These are phyloP conservation scores for Megatriorchis doriae DNA, from an alignment of 2,113 vertebrate species.

Conservation along the genomic window DNA sequence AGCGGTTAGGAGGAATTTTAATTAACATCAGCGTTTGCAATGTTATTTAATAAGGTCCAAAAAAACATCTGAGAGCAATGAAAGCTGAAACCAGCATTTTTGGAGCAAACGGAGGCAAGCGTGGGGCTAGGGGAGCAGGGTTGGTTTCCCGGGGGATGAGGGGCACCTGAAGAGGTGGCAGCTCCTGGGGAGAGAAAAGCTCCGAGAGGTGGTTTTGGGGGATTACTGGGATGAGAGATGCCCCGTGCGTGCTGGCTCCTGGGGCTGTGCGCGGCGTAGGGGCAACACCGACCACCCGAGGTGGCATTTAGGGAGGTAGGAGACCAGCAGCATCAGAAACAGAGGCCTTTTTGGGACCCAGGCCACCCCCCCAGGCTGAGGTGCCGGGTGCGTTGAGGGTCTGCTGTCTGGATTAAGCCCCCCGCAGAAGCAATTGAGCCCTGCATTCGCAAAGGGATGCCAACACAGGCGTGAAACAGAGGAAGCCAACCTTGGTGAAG, in stretches of 20 bases:
- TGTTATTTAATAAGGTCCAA: constrained; percentile 16
- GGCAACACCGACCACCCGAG: neutral
- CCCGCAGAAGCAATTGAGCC: neutral
- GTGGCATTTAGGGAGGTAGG: neutral
- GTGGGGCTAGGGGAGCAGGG: neutral
- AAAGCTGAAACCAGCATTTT: neutral
- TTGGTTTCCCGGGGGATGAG: neutral
- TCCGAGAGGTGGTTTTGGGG: neutral
- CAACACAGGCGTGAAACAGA: rapidly evolving
- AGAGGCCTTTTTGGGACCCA: rapidly evolving
- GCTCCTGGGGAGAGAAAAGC: neutral
- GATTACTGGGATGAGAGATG: neutral
- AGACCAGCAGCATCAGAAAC: neutral
- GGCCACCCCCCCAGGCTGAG: rapidly evolving
- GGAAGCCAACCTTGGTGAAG: rapidly evolving
- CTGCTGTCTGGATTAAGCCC: neutral
- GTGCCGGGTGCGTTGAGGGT: rapidly evolving
- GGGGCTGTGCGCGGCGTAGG: rapidly evolving
- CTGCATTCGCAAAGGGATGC: too few species aligned
- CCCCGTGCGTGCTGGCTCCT: rapidly evolving
- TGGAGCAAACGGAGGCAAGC: neutral
- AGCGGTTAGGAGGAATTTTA: constrained; percentile 49
- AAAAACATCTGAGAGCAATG: constrained; percentile 5
- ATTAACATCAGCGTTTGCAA: constrained; percentile 2
- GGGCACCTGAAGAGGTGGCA: neutral